Evolutionary conservation across 2,888 invertebrate genomes (phyloP).

Genomic region (Metellina segmentata): DNA sequence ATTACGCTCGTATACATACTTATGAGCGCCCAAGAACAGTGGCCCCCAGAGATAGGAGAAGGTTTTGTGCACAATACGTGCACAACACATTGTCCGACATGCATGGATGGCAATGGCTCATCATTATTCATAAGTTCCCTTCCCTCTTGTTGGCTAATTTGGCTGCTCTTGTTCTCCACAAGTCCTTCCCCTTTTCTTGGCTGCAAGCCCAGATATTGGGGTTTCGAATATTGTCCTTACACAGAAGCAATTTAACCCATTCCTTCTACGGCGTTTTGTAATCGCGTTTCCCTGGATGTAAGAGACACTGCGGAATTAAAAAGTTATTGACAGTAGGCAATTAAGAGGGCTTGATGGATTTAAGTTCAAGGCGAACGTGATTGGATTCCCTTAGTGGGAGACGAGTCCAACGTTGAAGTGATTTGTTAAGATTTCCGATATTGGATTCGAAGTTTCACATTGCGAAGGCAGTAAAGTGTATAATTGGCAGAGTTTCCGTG

Average conservation of each 20-base stretch:
- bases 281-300: background rate
- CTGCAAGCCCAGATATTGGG: slow-evolving; percentile 41
- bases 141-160: slow-evolving; percentile 58
- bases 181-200: slow-evolving; percentile 25
- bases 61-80: slow-evolving; percentile 41
- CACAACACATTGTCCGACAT: slow-evolving; percentile 22
- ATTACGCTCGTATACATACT: background rate
- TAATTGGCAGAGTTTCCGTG: no score
- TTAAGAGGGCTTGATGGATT: background rate
- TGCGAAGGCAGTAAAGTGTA: no score
- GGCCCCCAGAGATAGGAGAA: slow-evolving; percentile 40
- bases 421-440: no score
- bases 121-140: slow-evolving; percentile 71
- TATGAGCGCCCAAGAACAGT: slow-evolving; percentile 32
- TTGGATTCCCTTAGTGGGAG: background rate
- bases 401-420: no score
- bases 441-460: no score
- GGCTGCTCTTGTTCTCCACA: slow-evolving; percentile 52
- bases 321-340: background rate
- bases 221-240: slow-evolving; percentile 43
- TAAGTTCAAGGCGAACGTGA: background rate
- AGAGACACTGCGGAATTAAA: background rate
- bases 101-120: slow-evolving; percentile 61
- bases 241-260: slow-evolving; percentile 21
- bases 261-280: no score